Base-by-base conservation (phyloP, 1,140 invertebrate genomes). In the Oscheius sp. region DNA sequence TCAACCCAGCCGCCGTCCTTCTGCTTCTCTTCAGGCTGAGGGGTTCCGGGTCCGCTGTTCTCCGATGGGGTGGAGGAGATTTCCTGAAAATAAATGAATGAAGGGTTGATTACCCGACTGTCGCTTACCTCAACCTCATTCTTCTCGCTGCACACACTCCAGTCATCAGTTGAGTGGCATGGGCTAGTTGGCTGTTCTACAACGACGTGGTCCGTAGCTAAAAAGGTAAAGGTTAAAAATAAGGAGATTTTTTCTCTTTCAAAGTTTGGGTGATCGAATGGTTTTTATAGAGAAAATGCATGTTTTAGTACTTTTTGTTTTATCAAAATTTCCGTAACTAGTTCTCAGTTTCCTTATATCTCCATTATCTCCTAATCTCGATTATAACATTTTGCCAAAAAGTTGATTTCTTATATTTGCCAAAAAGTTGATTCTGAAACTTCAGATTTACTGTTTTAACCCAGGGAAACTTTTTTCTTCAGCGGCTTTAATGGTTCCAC, bases 1-100 rank as follows among this genome's bases (percentile, higher is more conserved):
- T 71, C 58, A 32, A 71, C 69, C 69, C 69, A 71, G 38, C 52
- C 69, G 15, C 59, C 69, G n/a, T 71, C 69, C 29, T 71, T 71
- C 61, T 63, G 10, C 23, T 59, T 23, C 10, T 61, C 64, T 32
- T 71, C 59, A n/a, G 59, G 59, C 36, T 58, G 59, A 29, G 69
- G 69, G 2, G 69, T 71, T 28, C 58, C 45, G 34, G 62, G 59
- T 3, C 61, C 61, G 15, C 34, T 38, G 26, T 64, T 58, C 20
- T 70, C 68, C 13, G 52, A 49, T 62, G 61, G 36, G 68, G 59
- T 46, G 7, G 69, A 71, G 46, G 69, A 42, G 18, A 71, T 58
- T 34, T 71, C 69, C 69, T 71, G 34, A 26, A 71, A 63, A 15
- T 63, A 0, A 26, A 32, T 32, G 10, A 10, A 32, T 63, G 36